Base-by-base conservation (phyloP, 2,888 invertebrate species). In the Nephrotoma flavescens region DNA sequence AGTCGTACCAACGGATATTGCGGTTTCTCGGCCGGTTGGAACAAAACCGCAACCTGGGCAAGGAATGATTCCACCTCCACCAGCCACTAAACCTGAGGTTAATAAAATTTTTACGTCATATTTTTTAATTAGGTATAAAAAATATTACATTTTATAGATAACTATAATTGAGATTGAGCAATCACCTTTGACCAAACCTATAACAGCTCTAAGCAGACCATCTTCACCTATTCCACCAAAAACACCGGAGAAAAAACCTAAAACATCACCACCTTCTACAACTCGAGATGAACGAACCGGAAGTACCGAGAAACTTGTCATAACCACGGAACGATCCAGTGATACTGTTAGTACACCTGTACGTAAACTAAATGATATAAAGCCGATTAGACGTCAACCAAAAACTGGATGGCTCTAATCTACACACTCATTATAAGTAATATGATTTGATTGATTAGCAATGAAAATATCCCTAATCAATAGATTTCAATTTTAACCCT, bases 331-430 rank as follows among this genome's bases (percentile, higher is more conserved):
- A 44, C 87, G 88, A 42, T 86, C 86, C 0, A 87, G 86, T 44
- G 86, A 87, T 7, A 86, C 92, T 0, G 91, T 91, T 71, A 92
- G 92, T 0, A 90, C 92, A 47, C 90, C 92, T 0, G 89, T 88
- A 0, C 91, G 92, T 89, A 92, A 92, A 88, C 90, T 94, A 6
- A 93, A 93, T 1, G 94, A 93, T 7, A 92, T 93, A 83, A 93
- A 92, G 87, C 93, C 93, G 0, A 92, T 93, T 88, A 94, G 92
- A 89, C 89, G 93, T 87, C 93, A 93, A 88, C 93, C 93, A 0
- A 94, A 93, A 90, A 93, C 93, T 87, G 94, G 94, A 12, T 94
- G 94, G 94, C 91, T 94, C 41, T 94, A 92, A 90, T 15, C 5
- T 4, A n/a, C n/a, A 12, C 47, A 84, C 12, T 42, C 7, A 47